These are phyloP conservation scores for Puffinus mauretanicus DNA, from an alignment of 2,113 vertebrate species.

Conservation along the genomic window DNA sequence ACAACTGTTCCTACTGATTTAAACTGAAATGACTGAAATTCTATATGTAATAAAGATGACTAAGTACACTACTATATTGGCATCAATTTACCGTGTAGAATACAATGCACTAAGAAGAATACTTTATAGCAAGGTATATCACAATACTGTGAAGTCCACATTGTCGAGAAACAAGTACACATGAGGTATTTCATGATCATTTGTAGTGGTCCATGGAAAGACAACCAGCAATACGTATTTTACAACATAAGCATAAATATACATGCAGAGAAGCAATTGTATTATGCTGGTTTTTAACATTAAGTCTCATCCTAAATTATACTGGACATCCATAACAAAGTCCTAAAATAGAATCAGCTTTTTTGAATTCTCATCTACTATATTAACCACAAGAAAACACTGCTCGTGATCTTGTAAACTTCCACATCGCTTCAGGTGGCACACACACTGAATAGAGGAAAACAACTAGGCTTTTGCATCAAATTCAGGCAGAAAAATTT, in stretches of 20 bases:
- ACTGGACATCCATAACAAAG: neutral
- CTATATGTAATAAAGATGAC: neutral
- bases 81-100: neutral
- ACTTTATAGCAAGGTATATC: neutral
- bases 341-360: neutral
- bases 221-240: neutral
- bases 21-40: neutral
- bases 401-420: neutral
- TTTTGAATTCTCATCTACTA: neutral
- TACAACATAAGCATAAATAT: neutral
- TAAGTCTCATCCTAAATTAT: neutral
- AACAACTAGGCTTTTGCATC: neutral
- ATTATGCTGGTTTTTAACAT: neutral
- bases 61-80: neutral
- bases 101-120: neutral
- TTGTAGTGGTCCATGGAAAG: neutral
- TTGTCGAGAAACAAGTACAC: neutral
- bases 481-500: neutral
- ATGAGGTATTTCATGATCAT: neutral
- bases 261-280: neutral
- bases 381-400: neutral
- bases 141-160: neutral
- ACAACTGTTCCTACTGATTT: neutral
- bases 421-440: accelerated
- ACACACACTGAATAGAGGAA: neutral